phyloP scores from a whole-genome alignment of 2,797 vertebrate genomes.

The Tamandua tetradactyla region DNA sequence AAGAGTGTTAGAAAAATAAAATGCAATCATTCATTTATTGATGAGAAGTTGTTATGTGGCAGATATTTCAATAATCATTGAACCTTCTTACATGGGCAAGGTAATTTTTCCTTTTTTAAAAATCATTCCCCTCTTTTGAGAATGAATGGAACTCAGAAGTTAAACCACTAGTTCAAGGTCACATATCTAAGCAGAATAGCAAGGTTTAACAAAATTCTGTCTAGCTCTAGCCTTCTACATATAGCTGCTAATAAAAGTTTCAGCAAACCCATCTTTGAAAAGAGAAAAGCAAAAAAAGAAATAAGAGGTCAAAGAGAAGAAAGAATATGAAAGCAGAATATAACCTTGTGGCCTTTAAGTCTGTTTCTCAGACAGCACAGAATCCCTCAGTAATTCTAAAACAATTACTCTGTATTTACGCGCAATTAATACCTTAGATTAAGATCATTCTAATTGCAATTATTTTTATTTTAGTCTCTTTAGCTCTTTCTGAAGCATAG shows the following conservation, averaged over 20 bases:
- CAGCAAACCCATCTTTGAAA: neutral
- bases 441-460: constrained; percentile 51
- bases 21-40: neutral
- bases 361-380: neutral
- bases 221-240: neutral
- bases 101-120: too few species aligned
- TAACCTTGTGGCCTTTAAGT: neutral
- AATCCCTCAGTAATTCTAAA: constrained; percentile 42
- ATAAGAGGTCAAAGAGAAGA: neutral
- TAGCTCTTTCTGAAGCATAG: constrained; percentile 24
- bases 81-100: neutral
- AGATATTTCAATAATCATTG: neutral
- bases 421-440: constrained; percentile 39
- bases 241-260: constrained; percentile 35
- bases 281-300: neutral
- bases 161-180: neutral
- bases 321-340: neutral
- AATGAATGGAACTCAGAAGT: neutral
- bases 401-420: constrained; percentile 67
- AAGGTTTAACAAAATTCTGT: constrained; percentile 17
- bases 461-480: constrained; percentile 68
- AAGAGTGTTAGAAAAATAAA: neutral
- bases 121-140: neutral
- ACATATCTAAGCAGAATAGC: neutral
- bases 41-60: neutral